Base-by-base conservation (phyloP, 2,888 invertebrate genomes). In the Ariolimax columbianus region DNA sequence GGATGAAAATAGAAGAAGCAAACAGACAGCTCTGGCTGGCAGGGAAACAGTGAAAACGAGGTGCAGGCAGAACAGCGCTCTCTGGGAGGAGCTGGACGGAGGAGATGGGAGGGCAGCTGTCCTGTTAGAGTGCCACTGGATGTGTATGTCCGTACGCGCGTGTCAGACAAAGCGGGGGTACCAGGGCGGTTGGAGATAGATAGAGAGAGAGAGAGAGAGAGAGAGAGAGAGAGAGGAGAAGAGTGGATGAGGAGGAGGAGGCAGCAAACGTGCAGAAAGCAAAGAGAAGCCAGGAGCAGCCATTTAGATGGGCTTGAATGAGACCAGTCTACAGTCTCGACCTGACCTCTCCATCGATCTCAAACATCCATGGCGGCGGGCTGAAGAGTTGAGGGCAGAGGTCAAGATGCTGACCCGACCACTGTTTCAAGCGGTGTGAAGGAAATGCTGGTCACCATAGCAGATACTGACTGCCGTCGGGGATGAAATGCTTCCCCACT, bases 151-250 rank as follows among this genome's bases (percentile, higher is more conserved):
- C 11, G 78, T 11, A 17, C 11, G 55, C 19, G 70, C 38, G 70
- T 38, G 36, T 23, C 70, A 36, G 70, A 38, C 38, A 70, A 70
- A 36, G 7, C 11, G 70, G 36, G 36, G 1, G 70, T 36, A 26
- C 36, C 3, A 70, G 36, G 2, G 1, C 70, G 19, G 38, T 17
- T 19, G 38, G 1, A 36, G 19, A 70, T 11, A 30, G 23, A 55
- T 23, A 30, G 70, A 36, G 70, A 70, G 70, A 70, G 70, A 70
- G 70, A 70, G 70, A 38, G 70, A 38, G 70, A 70, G 66, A 66
- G 66, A 66, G 66, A 66, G 33, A 66, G 66, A 66, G 66, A 66
- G 66, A 66, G 68, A 11, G 14, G 36, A 7, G 30, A 7, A 66
- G 30, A 66, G 30, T 4, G 66, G 6, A 30, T 33, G 68, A 68